A percentile compares a stretch with the other conserved stretches of the same genome.
phyloP scores from a whole-genome alignment of 2,113 vertebrate genomes.

The Podarcis muralis region DNA sequence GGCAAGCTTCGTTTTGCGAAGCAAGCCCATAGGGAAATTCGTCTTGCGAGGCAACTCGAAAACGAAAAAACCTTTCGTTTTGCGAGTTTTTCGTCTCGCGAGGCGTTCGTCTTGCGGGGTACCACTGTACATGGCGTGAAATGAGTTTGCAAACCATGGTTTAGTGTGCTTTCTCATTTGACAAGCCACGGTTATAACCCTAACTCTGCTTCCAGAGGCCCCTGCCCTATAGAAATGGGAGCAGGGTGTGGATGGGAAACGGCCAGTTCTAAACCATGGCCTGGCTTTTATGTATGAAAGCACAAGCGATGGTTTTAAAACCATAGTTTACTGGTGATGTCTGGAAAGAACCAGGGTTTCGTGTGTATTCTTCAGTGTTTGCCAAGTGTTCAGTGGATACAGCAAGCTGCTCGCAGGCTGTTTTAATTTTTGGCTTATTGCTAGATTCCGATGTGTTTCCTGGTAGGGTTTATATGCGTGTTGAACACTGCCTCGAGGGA shows the following conservation, averaged over 20 bases:
- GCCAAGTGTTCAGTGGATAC: too few relatives aligned
- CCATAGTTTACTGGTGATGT: neutral
- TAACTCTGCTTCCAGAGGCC: neutral
- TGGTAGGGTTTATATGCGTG: neutral
- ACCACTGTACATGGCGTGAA: neutral
- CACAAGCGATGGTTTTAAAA: neutral
- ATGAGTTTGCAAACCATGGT: too few relatives aligned
- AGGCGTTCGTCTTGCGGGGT: too few relatives aligned
- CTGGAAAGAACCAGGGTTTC: neutral
- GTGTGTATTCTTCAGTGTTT: neutral
- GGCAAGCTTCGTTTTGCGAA: too few relatives aligned
- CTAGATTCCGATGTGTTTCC: neutral
- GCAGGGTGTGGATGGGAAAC: neutral
- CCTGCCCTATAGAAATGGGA: neutral
- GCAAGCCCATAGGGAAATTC: too few relatives aligned
- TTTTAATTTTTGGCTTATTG: neutral
- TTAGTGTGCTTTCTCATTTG: neutral
- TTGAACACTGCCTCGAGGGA: neutral
- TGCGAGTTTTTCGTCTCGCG: too few relatives aligned
- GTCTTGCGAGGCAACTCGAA: too few relatives aligned
- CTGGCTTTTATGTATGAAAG: neutral
- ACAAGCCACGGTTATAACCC: neutral
- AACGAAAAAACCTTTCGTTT: too few relatives aligned
- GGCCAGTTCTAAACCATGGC: neutral
- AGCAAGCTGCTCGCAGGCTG: neutral